Percentiles rank a stretch among this genome's conserved stretches.
Conservation (phyloP, 2,888 invertebrate genomes). For the Drosophila diplacantha region DNA sequence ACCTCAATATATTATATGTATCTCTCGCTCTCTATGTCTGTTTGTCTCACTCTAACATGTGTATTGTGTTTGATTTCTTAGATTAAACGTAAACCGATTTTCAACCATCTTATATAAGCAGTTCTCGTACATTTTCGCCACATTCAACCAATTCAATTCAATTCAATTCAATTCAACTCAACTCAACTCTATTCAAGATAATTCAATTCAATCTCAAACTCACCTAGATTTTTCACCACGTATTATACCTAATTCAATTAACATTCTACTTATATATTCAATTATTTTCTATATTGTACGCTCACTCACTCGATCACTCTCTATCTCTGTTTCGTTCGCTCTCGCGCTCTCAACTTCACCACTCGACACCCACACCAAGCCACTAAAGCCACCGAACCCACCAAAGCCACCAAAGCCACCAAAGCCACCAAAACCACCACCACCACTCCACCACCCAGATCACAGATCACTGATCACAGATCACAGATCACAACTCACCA, state of each 20-base stretch:
- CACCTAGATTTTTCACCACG: slow-evolving; percentile 65
- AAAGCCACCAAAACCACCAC: slow-evolving; percentile 1
- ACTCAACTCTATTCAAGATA: slow-evolving; percentile 6
- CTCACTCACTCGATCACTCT: slow-evolving; percentile 50
- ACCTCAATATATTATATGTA: slow-evolving; percentile 35
- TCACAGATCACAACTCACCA: slow-evolving; percentile 33
- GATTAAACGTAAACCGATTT: slow-evolving; percentile 55
- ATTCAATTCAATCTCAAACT: slow-evolving; percentile 37
- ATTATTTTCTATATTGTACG: slow-evolving; percentile 51
- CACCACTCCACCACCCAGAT: slow-evolving; percentile 39
- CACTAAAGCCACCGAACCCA: slow-evolving; percentile 27
- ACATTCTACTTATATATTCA: slow-evolving; percentile 49
- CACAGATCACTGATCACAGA: slow-evolving; percentile 31
- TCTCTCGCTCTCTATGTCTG: slow-evolving; percentile 44
- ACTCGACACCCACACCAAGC: slow-evolving; percentile 48
- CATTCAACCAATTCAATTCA: slow-evolving; percentile 57
- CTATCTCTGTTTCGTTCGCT: slow-evolving; percentile 29
- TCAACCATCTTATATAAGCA: slow-evolving; percentile 53
- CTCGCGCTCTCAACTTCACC: slow-evolving; percentile 51
- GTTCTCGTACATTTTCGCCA: slow-evolving; percentile 55
- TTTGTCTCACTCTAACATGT: slow-evolving; percentile 56
- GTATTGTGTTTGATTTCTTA: slow-evolving; percentile 67
- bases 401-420: neutral
- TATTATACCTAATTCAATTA: slow-evolving; percentile 49
- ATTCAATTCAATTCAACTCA: slow-evolving; percentile 22